Conservation (phyloP, 2,113 vertebrate genomes). For the Mellivora capensis region DNA sequence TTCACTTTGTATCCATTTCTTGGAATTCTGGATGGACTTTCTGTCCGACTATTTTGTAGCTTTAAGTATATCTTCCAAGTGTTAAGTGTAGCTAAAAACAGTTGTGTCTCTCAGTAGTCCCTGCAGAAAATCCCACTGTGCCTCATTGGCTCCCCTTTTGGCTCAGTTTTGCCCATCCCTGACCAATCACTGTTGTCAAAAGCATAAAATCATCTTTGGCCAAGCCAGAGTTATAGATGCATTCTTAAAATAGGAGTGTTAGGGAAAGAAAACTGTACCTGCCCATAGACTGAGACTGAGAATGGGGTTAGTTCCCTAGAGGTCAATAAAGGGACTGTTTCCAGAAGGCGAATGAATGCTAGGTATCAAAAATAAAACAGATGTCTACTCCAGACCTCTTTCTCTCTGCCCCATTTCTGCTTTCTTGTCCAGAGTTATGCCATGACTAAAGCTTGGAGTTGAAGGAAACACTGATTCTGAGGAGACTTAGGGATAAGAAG, state of each 20-base stretch:
- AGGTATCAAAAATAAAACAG: neutral
- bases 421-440: neutral
- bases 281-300: neutral
- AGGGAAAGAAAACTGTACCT: neutral
- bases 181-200: neutral
- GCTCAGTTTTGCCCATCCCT: neutral
- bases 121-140: neutral
- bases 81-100: neutral
- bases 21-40: neutral
- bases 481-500: neutral
- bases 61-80: neutral
- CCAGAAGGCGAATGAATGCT: neutral
- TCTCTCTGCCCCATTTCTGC: neutral
- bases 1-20: neutral
- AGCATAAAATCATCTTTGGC: neutral
- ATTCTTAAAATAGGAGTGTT: neutral
- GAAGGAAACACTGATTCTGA: neutral
- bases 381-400: neutral
- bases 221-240: neutral
- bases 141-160: neutral
- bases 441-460: neutral
- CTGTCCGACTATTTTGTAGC: neutral
- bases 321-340: neutral
- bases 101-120: neutral
- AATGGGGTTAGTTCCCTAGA: neutral